Conservation (phyloP, 2,113 vertebrate species). For the Petromus typicus region DNA sequence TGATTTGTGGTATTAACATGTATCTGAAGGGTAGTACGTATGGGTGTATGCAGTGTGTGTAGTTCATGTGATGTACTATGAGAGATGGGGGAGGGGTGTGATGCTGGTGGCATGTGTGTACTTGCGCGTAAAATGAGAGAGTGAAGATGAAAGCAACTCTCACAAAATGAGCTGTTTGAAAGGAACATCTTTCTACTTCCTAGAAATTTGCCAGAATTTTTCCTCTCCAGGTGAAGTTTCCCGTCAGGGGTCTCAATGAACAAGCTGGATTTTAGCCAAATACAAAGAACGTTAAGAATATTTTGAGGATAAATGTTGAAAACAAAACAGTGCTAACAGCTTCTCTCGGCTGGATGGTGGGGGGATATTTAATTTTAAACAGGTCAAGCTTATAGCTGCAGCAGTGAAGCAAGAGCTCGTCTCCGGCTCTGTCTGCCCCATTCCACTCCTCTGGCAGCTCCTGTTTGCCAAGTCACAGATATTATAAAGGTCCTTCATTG, state of each 20-base stretch:
- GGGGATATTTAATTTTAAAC: neutral
- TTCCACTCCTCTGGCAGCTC: neutral
- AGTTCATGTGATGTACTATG: neutral
- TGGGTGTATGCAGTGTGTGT: neutral
- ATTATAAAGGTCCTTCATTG: neutral
- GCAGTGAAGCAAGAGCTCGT: fast-evolving
- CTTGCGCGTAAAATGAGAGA: neutral
- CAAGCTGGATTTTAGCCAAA: neutral
- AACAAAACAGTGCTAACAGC: neutral
- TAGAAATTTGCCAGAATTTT: slow-evolving; percentile 8
- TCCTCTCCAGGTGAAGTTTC: slow-evolving; percentile 10
- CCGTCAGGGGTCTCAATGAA: slow-evolving; percentile 32
- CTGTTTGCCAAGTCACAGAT: neutral
- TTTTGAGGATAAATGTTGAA: neutral
- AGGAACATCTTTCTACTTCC: slow-evolving; percentile 1
- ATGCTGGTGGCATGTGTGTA: neutral
- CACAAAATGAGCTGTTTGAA: neutral
- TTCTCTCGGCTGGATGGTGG: neutral
- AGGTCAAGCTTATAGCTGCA: fast-evolving
- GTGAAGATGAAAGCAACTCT: neutral
- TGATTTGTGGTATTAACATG: neutral
- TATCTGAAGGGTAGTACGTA: too few relatives aligned
- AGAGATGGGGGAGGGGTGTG: neutral
- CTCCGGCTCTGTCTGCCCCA: neutral
- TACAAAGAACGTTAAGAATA: slow-evolving; percentile 22